These are phyloP conservation scores for Gopherus flavomarginatus DNA, from an alignment of 2,113 vertebrate genomes.

Conservation along the genomic window DNA sequence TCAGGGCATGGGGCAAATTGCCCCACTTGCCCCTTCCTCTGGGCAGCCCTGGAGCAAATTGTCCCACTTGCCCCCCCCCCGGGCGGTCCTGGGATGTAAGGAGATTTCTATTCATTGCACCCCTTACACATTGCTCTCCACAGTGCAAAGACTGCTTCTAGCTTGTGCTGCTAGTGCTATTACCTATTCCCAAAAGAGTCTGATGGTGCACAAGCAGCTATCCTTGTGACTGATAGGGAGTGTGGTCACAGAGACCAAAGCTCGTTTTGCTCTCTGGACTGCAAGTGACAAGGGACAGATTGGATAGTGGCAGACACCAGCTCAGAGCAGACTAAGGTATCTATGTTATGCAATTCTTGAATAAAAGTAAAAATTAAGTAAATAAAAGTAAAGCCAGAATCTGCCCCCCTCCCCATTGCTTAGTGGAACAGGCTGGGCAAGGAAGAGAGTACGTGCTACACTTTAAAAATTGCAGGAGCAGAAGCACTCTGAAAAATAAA, in stretches of 20 bases:
- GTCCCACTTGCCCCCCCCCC: too few relatives aligned
- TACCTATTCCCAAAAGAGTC: not conserved
- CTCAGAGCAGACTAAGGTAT: not conserved
- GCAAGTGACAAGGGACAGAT: not conserved
- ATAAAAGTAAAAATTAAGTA: not conserved
- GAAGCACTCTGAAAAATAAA: not conserved
- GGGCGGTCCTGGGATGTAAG: not conserved
- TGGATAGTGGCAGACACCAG: not conserved
- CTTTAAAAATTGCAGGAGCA: not conserved
- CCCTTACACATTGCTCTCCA: not conserved
- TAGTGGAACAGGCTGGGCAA: not conserved
- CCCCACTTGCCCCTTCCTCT: too few relatives aligned
- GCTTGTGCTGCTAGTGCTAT: fast-evolving
- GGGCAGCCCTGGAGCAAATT: too few relatives aligned
- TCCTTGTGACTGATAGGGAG: not conserved
- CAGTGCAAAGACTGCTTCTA: not conserved
- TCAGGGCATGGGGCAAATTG: too few relatives aligned
- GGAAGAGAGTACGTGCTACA: too few relatives aligned
- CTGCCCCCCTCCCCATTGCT: not conserved
- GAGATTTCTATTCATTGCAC: not conserved
- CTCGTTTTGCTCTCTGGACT: not conserved
- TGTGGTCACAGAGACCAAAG: not conserved
- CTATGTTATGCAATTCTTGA: not conserved
- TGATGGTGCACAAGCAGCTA: not conserved
- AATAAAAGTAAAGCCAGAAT: not conserved